A percentile compares a stretch with the other conserved stretches of the same genome.
Conservation (phyloP, 2,113 vertebrate genomes). For the Atlantisia rogersi region DNA sequence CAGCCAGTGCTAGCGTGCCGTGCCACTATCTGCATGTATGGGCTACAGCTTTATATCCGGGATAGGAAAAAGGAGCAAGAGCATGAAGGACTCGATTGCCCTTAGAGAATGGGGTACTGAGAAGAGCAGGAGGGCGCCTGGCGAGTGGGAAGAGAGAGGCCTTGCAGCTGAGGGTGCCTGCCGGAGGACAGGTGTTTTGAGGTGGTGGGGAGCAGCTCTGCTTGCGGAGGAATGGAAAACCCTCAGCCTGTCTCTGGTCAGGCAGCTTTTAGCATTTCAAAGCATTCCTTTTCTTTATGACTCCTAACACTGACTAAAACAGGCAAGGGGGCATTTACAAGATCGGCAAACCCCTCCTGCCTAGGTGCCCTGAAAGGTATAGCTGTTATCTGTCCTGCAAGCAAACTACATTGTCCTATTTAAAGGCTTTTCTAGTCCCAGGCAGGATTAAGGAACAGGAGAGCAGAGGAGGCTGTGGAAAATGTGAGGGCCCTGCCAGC, state of each 20-base stretch:
- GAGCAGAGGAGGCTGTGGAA: not conserved
- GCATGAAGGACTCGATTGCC: fast-evolving
- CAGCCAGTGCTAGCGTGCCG: not conserved
- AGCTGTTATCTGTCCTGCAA: not conserved
- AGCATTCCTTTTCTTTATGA: slow-evolving; percentile 15
- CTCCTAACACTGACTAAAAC: slow-evolving; percentile 1
- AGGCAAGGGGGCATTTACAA: not conserved
- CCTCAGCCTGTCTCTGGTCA: not conserved
- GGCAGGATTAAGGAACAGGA: not conserved
- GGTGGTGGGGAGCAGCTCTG: not conserved
- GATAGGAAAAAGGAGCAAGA: not conserved
- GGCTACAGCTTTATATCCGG: not conserved
- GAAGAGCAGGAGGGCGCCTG: not conserved
- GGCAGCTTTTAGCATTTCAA: slow-evolving; percentile 61
- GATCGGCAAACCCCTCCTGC: slow-evolving; percentile 11
- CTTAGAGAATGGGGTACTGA: not conserved
- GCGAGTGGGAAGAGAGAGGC: not conserved
- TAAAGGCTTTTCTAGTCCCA: not conserved
- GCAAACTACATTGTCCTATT: not conserved
- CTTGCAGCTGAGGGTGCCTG: not conserved
- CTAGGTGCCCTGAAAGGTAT: not conserved
- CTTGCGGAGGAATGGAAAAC: not conserved
- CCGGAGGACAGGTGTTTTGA: not conserved
- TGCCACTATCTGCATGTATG: fast-evolving
- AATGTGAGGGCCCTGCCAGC: not conserved